A percentile compares a stretch with the other conserved stretches of the same genome.
Evolutionary conservation across 2,888 invertebrate species (phyloP).

Genomic region (Apoderus coryli): DNA sequence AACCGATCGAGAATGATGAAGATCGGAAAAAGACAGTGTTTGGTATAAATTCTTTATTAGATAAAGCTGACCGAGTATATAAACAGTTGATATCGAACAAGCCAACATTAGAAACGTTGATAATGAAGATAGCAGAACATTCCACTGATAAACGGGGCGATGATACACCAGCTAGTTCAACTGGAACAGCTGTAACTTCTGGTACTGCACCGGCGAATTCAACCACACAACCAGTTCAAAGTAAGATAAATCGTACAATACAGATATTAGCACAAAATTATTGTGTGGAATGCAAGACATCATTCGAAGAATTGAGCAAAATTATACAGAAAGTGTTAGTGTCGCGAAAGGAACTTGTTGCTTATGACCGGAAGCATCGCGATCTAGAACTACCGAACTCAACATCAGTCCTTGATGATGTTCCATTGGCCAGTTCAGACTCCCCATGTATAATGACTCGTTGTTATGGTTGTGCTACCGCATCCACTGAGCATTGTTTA

Average conservation of each 20-base stretch:
- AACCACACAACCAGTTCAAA: slow-evolving; percentile 27
- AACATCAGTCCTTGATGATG: slow-evolving; percentile 31
- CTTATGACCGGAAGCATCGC: slow-evolving; percentile 76
- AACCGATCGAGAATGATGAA: slow-evolving; percentile 93
- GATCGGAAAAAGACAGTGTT: slow-evolving; percentile 90
- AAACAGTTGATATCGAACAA: slow-evolving; percentile 81
- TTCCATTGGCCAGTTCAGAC: slow-evolving; percentile 9
- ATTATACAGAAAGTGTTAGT: slow-evolving; percentile 83
- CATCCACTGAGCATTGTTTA: slow-evolving; percentile 88
- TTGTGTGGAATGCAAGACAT: slow-evolving; percentile 85
- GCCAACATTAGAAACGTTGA: slow-evolving; percentile 72
- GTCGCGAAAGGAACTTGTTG: slow-evolving; percentile 77
- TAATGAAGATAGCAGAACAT: slow-evolving; percentile 80
- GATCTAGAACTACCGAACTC: slow-evolving; percentile 35
- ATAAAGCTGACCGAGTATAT: slow-evolving; percentile 90
- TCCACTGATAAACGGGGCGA: slow-evolving; percentile 51
- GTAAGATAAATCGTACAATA: slow-evolving; percentile 76
- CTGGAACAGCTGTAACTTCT: slow-evolving; percentile 18
- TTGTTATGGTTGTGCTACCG: slow-evolving; percentile 78
- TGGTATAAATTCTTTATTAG: slow-evolving; percentile 77
- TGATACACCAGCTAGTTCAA: slow-evolving; percentile 26
- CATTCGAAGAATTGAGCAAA: slow-evolving; percentile 88
- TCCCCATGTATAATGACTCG: slow-evolving; percentile 37
- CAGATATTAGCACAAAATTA: slow-evolving; percentile 90
- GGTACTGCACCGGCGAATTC: slow-evolving; percentile 18